phyloP scores from a whole-genome alignment of 2,113 vertebrate genomes.

The Archilochus colubris region DNA sequence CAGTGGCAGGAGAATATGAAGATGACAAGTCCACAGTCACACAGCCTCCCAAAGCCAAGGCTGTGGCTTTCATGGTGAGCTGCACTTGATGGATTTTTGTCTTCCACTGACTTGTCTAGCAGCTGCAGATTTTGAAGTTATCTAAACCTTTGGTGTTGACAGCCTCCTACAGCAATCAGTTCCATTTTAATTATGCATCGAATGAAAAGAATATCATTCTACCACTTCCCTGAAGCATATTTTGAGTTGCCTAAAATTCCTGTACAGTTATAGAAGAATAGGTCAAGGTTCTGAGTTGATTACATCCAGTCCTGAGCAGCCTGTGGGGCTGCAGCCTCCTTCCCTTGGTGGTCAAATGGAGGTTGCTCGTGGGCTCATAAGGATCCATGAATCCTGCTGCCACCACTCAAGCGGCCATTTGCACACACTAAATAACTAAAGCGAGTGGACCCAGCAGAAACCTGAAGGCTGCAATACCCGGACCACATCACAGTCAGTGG shows the following conservation, averaged over 20 bases:
- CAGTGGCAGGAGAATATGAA: background rate
- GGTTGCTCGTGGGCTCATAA: background rate
- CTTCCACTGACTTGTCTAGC: background rate
- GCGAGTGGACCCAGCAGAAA: background rate
- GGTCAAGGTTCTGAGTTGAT: background rate
- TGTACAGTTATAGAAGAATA: background rate
- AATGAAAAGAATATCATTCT: background rate
- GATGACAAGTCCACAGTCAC: background rate
- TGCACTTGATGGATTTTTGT: background rate
- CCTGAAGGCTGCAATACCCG: background rate
- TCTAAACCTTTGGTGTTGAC: background rate
- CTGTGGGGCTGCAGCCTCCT: rapidly evolving
- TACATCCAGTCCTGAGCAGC: background rate
- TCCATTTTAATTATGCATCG: background rate
- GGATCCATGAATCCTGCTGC: too few relatives aligned
- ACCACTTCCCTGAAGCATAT: background rate
- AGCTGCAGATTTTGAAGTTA: background rate
- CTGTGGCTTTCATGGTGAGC: background rate
- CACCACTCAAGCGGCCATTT: background rate
- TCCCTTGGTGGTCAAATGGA: background rate
- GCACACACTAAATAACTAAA: background rate
- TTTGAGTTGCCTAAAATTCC: background rate
- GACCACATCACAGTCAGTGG: rapidly evolving
- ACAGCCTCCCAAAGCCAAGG: background rate
- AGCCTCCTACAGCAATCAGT: background rate